Conservation (phyloP, 2,113 vertebrate genomes). For the Chunga burmeisteri region DNA sequence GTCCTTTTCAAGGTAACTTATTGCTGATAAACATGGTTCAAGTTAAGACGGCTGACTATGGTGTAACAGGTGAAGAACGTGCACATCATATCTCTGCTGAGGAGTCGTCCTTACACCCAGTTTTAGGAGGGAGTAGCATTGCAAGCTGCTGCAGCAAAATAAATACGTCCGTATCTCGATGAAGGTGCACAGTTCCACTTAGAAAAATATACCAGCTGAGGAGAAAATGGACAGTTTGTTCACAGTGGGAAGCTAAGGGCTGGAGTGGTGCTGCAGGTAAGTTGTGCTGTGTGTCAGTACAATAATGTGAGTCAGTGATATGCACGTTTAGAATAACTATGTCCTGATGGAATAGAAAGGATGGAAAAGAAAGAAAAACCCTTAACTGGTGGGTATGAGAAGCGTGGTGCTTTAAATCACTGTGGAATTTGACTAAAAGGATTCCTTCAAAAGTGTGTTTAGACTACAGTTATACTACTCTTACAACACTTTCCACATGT, state of each 20-base stretch:
- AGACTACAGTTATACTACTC: neutral
- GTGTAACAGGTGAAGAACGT: neutral
- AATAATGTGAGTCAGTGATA: neutral
- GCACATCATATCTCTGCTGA: neutral
- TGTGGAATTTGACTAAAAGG: neutral
- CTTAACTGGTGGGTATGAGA: neutral
- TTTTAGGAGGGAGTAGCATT: neutral
- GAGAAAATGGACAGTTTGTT: neutral
- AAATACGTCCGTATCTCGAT: neutral
- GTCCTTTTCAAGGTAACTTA: neutral
- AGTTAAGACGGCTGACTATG: neutral
- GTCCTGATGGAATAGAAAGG: neutral
- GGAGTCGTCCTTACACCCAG: neutral
- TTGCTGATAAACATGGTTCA: neutral
- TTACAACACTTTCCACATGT: neutral
- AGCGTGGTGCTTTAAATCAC: neutral
- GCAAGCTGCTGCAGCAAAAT: neutral
- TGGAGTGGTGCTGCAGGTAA: neutral
- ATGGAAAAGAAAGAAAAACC: neutral
- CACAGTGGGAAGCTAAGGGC: neutral
- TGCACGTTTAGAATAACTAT: neutral
- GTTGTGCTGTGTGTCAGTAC: neutral
- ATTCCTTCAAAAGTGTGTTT: neutral
- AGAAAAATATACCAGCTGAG: neutral
- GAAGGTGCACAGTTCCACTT: neutral